These are phyloP conservation scores for Tachina lurida DNA, from an alignment of 2,888 invertebrate species.

Conservation along the genomic window DNA sequence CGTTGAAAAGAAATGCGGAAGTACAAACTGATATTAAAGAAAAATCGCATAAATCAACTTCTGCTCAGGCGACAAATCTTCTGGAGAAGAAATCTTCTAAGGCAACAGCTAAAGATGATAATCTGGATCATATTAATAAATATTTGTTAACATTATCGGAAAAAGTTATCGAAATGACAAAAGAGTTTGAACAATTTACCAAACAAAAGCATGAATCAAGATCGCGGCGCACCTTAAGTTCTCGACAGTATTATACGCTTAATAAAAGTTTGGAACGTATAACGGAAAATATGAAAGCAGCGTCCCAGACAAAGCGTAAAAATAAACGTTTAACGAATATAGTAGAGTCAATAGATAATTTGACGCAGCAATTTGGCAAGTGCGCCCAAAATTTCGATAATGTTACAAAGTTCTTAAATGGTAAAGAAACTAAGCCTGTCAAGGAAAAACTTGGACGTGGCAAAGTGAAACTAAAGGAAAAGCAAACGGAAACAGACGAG, in stretches of 20 bases:
- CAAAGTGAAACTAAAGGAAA: constrained; percentile 36
- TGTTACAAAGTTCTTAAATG: constrained; percentile 70
- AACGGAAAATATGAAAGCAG: constrained; percentile 74
- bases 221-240: constrained; percentile 57
- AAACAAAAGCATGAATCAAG: constrained; percentile 61
- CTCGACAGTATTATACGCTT: constrained; percentile 74
- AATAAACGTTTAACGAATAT: constrained; percentile 74
- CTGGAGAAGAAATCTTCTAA: constrained; percentile 9
- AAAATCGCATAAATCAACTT: constrained; percentile 32
- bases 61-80: constrained; percentile 9
- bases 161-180: constrained; percentile 76
- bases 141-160: constrained; percentile 76
- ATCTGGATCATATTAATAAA: constrained; percentile 76
- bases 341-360: constrained; percentile 74
- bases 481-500: constrained; percentile 58
- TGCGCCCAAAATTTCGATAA: constrained; percentile 76
- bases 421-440: background rate
- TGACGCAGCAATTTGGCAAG: constrained; percentile 76
- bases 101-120: constrained; percentile 53
- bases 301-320: constrained; percentile 74
- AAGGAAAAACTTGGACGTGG: background rate
- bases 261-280: constrained; percentile 77
- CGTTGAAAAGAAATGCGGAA: constrained; percentile 48
- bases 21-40: constrained; percentile 55
- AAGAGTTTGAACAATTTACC: constrained; percentile 72